Evolutionary conservation across 2,797 vertebrate species (phyloP).

Genomic region (Naso thynnoides): DNA sequence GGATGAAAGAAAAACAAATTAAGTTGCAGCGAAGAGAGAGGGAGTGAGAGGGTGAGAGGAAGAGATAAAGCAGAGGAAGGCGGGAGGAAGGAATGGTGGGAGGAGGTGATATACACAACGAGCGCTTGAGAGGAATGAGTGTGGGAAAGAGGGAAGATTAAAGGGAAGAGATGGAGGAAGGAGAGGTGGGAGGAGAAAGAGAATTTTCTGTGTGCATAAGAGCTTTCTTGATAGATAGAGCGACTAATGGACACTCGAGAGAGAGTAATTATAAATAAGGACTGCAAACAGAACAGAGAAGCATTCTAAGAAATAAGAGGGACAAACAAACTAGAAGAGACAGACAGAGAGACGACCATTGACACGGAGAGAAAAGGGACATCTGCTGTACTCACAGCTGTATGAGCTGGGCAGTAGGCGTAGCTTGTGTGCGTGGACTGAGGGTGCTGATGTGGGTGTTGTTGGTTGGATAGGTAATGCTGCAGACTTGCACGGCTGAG

Average conservation of each 20-base stretch:
- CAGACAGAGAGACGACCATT: conserved; percentile 1
- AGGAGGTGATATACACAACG: conserved; percentile 26
- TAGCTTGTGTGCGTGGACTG: conserved; percentile 85
- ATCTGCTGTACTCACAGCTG: conserved; percentile 85
- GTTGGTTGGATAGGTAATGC: conserved; percentile 62
- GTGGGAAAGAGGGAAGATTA: conserved; percentile 53
- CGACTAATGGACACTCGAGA: conserved; percentile 43
- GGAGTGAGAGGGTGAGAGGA: conserved; percentile 34
- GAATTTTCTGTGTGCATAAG: conserved; percentile 34
- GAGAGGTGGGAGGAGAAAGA: conserved; percentile 8
- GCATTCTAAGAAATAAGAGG: conserved; percentile 15
- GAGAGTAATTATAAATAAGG: conserved; percentile 27
- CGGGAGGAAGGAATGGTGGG: conserved; percentile 17
- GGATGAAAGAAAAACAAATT: conserved; percentile 72
- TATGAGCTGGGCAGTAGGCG: conserved; percentile 87
- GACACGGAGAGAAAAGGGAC: not conserved
- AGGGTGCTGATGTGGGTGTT: conserved; percentile 67
- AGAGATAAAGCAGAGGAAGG: conserved; percentile 25
- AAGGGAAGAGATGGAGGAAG: conserved; percentile 23
- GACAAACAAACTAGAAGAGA: conserved; percentile 13
- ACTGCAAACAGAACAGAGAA: conserved; percentile 7
- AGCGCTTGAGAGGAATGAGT: conserved; percentile 40
- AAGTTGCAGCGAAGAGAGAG: conserved; percentile 53
- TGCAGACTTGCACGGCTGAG: conserved; percentile 84
- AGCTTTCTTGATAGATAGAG: conserved; percentile 37